Base-by-base conservation (phyloP, 2,888 invertebrate genomes). In the Drosophila barbarae region DNA sequence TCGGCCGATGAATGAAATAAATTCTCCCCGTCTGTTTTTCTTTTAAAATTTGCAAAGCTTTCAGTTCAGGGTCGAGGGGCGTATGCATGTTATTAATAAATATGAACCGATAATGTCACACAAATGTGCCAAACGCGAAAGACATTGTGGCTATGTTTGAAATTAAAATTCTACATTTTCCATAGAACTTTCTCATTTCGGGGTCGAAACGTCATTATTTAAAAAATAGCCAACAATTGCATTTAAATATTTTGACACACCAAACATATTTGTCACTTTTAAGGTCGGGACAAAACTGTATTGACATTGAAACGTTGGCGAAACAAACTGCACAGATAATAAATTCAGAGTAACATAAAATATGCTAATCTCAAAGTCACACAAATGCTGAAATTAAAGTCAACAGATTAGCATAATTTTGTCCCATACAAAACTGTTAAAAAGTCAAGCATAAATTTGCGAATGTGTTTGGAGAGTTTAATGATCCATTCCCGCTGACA, bases 61-160 rank as follows among this genome's bases (percentile, higher is more conserved):
- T 53, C 15, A 34, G 57, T 73, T 78, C 71, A 82, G 34, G 69
- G 83, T 52, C 71, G 61, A 67, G 58, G 61, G 73, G 71, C 71
- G 74, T 79, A 69, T 67, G 35, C 21, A n/a, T 47, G 44, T 32
- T 55, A 53, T 42, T 38, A n/a, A 44, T 56, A 38, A 35, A 50
- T 38, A 15, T 38, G 21, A 55, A 42, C 36, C 30, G 46, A 69
- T 52, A 61, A 68, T 64, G 41, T 60, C 69, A 56, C 50, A 73
- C 54, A 74, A 66, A 71, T 69, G 46, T 63, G 57, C 63, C 71
- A 73, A 69, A 57, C 21, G 32, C 28, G 15, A 56, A 58, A 32
- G 23, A 42, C 38, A 64, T 55, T 54, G 21, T 44, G 21, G 28
- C 46, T 53, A 41, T 23, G 30, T 34, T 34, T 50, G 58, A 66